Conservation (phyloP, 2,113 vertebrate genomes). For the Eidolon helvum region DNA sequence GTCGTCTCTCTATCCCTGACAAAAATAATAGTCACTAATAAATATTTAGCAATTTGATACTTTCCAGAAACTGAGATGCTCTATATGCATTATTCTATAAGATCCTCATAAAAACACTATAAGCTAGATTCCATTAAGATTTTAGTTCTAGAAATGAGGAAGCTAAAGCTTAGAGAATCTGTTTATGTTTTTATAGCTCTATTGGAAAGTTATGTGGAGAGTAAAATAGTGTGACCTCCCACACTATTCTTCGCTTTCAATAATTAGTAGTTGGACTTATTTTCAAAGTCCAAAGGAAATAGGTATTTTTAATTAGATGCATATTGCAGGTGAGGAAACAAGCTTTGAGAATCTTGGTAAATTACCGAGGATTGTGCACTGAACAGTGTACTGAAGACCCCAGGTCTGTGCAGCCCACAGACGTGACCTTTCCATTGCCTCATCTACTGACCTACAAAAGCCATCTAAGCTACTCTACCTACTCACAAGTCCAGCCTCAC, state of each 20-base stretch:
- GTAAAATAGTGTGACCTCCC: background rate
- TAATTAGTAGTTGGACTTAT: background rate
- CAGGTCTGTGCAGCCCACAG: no score
- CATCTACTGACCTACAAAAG: fast-evolving
- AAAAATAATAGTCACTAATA: background rate
- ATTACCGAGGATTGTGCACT: fast-evolving
- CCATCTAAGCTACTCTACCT: background rate
- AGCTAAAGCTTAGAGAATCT: background rate
- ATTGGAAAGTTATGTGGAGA: background rate
- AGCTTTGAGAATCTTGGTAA: background rate
- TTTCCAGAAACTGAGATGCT: background rate
- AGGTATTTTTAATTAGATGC: background rate
- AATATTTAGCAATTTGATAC: background rate
- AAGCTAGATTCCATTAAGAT: background rate
- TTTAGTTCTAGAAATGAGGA: background rate
- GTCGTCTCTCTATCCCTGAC: background rate
- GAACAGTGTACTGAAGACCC: background rate
- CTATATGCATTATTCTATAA: background rate
- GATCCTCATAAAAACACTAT: background rate
- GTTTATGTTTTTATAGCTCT: background rate
- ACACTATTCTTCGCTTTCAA: background rate
- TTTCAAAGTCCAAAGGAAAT: background rate
- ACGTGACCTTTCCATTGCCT: fast-evolving
- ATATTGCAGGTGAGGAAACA: background rate
- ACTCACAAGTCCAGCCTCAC: background rate